Conservation (phyloP, 2,113 vertebrate genomes). For the Ginglymostoma cirratum region DNA sequence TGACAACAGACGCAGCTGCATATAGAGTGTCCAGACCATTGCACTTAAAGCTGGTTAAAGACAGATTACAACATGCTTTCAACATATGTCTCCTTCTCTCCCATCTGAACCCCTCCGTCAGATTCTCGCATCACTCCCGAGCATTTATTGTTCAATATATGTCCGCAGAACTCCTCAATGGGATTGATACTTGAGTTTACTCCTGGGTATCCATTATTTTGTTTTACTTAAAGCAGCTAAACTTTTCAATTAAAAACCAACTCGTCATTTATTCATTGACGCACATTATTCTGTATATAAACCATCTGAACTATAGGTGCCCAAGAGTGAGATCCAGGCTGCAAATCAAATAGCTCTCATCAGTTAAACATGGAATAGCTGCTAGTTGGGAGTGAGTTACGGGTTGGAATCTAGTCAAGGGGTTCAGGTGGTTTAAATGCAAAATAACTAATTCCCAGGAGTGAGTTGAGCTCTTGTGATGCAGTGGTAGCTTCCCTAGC, state of each 20-base stretch:
- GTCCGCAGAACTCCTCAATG: neutral
- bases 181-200: neutral
- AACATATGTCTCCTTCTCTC: neutral
- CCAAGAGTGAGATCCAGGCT: no score
- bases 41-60: neutral
- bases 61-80: neutral
- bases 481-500: no score
- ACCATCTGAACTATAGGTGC: neutral
- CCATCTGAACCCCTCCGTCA: neutral
- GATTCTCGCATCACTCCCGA: neutral
- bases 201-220: neutral
- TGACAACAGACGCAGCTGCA: slow-evolving; percentile 10
- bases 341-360: no score
- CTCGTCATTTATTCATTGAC: neutral
- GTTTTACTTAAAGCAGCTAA: neutral
- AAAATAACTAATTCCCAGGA: neutral
- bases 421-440: neutral
- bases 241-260: neutral
- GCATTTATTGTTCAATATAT: neutral
- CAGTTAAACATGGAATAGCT: no score
- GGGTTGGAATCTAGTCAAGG: neutral
- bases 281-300: neutral
- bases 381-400: neutral
- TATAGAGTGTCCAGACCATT: neutral
- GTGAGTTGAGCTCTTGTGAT: neutral